Percentiles rank a stretch among this genome's conserved stretches.
phyloP scores from a whole-genome alignment of 2,888 invertebrate genomes.

The Nymphalis c-album region DNA sequence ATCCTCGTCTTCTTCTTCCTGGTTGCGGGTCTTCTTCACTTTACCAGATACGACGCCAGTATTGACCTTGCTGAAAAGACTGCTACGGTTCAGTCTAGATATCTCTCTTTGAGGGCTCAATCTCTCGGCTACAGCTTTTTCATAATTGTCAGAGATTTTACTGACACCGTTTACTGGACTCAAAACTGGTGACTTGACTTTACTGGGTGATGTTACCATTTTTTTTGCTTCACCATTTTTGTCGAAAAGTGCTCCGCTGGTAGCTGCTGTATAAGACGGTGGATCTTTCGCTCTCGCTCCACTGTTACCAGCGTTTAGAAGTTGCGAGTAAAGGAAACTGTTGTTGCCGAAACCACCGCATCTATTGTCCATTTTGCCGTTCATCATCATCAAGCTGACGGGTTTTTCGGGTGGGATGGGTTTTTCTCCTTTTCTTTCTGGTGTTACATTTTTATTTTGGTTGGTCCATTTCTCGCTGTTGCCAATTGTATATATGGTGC shows the following conservation, averaged over 20 bases:
- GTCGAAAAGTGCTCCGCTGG: conserved; percentile 58
- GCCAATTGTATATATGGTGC: conserved; percentile 73
- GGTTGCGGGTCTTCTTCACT: conserved; percentile 56
- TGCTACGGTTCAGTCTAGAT: conserved; percentile 63
- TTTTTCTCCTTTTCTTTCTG: conserved; percentile 68
- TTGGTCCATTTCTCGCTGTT: conserved; percentile 57
- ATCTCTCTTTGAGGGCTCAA: conserved; percentile 67
- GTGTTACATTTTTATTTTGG: conserved; percentile 56
- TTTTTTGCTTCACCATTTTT: conserved; percentile 47
- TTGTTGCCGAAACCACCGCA: conserved; percentile 70
- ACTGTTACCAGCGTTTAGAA: conserved; percentile 54
- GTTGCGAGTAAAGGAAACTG: conserved; percentile 74
- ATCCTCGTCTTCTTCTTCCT: conserved; percentile 75
- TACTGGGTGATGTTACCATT: conserved; percentile 55
- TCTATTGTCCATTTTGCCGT: conserved; percentile 71
- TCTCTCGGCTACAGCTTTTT: conserved; percentile 71
- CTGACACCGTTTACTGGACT: conserved; percentile 73
- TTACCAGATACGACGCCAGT: conserved; percentile 71
- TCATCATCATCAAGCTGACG: conserved; percentile 75
- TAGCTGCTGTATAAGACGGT: conserved; percentile 69
- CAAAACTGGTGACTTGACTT: conserved; percentile 57
- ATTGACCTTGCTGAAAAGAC: conserved; percentile 71
- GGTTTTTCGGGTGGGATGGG: conserved; percentile 77
- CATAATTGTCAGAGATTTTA: conserved; percentile 78
- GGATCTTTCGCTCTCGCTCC: conserved; percentile 68